Conservation (phyloP, 1,140 invertebrate species). For the Orchesella cincta region DNA sequence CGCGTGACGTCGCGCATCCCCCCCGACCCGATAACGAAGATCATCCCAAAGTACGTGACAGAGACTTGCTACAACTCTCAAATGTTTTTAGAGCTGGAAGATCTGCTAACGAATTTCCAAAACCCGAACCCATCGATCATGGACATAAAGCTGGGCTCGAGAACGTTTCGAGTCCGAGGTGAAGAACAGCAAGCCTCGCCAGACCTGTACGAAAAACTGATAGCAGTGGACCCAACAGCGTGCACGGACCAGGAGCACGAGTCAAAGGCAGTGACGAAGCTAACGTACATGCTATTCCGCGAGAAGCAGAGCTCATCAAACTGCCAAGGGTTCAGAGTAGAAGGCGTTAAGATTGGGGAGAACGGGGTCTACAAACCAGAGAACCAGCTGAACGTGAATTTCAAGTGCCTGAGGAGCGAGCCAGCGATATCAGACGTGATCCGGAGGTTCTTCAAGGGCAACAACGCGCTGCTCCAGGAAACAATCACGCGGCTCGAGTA, state of each 20-base stretch:
- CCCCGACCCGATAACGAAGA: neutral
- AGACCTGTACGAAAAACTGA: conserved; percentile 17
- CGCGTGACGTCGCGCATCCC: neutral
- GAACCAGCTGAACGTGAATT: conserved; percentile 1
- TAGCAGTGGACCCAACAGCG: neutral
- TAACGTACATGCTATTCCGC: conserved; percentile 21
- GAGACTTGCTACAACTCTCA: conserved; percentile 15
- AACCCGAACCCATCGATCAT: neutral
- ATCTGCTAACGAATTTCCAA: neutral
- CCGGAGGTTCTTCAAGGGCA: neutral
- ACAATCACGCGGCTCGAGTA: neutral
- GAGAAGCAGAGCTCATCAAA: neutral
- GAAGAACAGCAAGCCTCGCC: neutral
- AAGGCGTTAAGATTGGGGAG: conserved; percentile 17
- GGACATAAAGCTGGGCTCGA: neutral
- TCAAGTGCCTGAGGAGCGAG: neutral
- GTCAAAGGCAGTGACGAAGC: conserved; percentile 6
- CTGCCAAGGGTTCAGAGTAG: conserved; percentile 1
- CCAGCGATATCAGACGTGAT: neutral
- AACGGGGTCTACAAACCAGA: neutral
- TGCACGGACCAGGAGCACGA: neutral
- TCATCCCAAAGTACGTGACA: conserved; percentile 8
- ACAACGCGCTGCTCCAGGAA: neutral
- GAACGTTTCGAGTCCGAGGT: conserved; percentile 19
- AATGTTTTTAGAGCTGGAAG: conserved; percentile 23